Evolutionary conservation across 2,797 vertebrate genomes (phyloP), one percentile per base, ranked within the genome.

Genomic region (Typhlichthys eigenmanni): DNA sequence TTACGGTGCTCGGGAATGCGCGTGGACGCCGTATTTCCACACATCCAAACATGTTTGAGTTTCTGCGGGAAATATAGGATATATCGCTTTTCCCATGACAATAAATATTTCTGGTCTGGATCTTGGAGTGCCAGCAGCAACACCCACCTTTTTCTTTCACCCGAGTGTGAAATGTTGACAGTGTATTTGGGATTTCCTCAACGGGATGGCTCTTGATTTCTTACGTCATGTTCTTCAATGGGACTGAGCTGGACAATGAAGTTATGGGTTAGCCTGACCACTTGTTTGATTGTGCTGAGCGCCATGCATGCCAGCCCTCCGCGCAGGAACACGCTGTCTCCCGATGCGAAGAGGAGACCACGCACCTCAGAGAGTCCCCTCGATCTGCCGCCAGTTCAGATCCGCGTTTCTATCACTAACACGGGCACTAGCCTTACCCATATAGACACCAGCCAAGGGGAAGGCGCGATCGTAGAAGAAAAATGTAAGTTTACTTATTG

Each of bases 261-360:
- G 89, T 89, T 90, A 91, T 91, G 90, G 90, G 85, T 88, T 82
- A 86, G 87, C 29, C 64, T 90, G 78, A 80, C 78, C 88, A 83
- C 85, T 83, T 90, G 88, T 88, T 74, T 89, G 79, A 78, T 89
- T 32, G 81, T 91, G 84, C 84, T 91, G 76, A 76, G 80, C 62
- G 60, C 76, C 53, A 85, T 85, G 74, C 74, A 62, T 69, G 67
- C 73, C 53, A 47, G 78, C 58, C 76, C 80, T 52, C 72, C 69
- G 55, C 68, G 54, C 62, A 64, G 69, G 54, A 71, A 60, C 63
- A 52, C 59, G 11, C 51, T 66, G 45, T 60, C 71, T 32, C 55
- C 50, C 61, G 56, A 7, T 48, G 9, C 57, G 50, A 32, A 14
- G 75, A 77, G 71, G 60, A 72, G 66, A 64, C 64, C 32, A 55